These are phyloP conservation scores for Nezara viridula DNA, from an alignment of 2,888 invertebrate species.

Conservation along the genomic window DNA sequence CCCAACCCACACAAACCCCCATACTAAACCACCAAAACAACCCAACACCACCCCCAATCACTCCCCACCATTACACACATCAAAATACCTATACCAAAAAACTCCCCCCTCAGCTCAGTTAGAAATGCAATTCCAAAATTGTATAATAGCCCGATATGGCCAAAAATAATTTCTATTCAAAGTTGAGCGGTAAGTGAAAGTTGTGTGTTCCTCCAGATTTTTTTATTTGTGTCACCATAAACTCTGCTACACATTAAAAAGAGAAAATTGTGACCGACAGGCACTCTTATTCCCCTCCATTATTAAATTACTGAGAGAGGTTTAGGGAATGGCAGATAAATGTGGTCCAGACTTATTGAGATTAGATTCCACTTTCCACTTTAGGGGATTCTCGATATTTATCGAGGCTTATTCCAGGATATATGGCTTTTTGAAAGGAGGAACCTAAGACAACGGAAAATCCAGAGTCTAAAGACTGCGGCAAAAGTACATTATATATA, in stretches of 20 bases:
- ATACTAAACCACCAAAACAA: too few relatives aligned
- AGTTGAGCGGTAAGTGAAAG: too few relatives aligned
- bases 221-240: too few relatives aligned
- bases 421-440: constrained; percentile 50
- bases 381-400: constrained; percentile 54
- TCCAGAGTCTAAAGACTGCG: neutral
- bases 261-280: constrained; percentile 1
- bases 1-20: too few relatives aligned
- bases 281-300: constrained; percentile 34
- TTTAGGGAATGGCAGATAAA: constrained; percentile 51
- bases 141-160: too few relatives aligned
- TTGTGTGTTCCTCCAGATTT: too few relatives aligned
- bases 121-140: too few relatives aligned
- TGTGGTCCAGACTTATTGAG: constrained; percentile 38
- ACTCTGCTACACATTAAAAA: neutral
- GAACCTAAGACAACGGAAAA: constrained; percentile 6
- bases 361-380: constrained; percentile 11
- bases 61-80: too few relatives aligned
- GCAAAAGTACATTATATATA: constrained; percentile 13
- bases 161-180: too few relatives aligned
- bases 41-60: too few relatives aligned
- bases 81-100: too few relatives aligned
- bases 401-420: constrained; percentile 51
- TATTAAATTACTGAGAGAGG: constrained; percentile 40
- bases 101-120: too few relatives aligned